A percentile compares a stretch with the other conserved stretches of the same genome.
Conservation (phyloP, 2,797 vertebrate genomes). For the Syndactyla subalaris region DNA sequence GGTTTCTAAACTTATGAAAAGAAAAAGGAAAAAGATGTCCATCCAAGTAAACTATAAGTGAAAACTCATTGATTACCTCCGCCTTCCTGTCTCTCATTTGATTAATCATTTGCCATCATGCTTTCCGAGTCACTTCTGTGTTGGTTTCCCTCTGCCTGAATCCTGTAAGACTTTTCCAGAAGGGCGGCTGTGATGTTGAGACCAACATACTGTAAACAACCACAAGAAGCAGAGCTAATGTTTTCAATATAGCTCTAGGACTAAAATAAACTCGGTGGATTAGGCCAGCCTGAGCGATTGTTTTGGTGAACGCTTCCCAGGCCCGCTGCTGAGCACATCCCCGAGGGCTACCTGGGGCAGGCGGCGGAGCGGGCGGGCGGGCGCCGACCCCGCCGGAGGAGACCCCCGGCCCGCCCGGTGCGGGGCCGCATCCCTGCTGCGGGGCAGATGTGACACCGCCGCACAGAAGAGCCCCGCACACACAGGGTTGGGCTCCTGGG, state of each 20-base stretch:
- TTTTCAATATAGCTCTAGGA: constrained; percentile 43
- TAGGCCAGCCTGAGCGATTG: neutral
- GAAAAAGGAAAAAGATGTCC: neutral
- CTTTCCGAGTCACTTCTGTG: constrained; percentile 17
- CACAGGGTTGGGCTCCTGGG: neutral
- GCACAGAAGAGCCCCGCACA: neutral
- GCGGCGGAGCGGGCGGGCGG: neutral
- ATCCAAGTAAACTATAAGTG: constrained; percentile 32
- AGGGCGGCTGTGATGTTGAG: constrained; percentile 34
- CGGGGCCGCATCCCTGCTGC: neutral
- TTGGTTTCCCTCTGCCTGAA: neutral
- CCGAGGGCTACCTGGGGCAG: constrained; percentile 17
- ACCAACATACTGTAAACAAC: constrained; percentile 49
- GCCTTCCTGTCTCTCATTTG: constrained; percentile 33
- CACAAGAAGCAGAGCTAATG: constrained; percentile 53
- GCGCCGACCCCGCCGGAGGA: neutral
- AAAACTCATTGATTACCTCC: constrained; percentile 58
- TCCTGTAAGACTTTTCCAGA: constrained; percentile 30
- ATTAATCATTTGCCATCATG: constrained; percentile 32
- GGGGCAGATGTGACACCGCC: neutral
- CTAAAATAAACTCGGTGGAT: constrained; percentile 46
- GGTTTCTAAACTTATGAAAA: neutral
- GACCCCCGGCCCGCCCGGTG: neutral
- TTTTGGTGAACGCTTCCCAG: constrained; percentile 37
- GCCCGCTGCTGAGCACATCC: neutral